Percentiles rank a stretch among this genome's conserved stretches.
Evolutionary conservation across 2,797 vertebrate genomes (phyloP).

Genomic region (Spea hammondii): DNA sequence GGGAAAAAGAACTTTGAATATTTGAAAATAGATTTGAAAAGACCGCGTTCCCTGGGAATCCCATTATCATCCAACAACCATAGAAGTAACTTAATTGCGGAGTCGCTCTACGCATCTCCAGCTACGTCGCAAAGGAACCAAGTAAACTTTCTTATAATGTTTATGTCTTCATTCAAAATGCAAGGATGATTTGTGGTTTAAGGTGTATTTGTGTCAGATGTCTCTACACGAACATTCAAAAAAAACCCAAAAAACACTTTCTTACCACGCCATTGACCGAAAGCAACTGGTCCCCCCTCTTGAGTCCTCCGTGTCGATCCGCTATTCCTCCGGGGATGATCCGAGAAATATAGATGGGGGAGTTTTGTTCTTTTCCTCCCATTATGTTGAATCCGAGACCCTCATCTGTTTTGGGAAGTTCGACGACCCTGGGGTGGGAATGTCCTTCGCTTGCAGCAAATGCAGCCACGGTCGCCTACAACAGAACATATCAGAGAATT

Average conservation of each 20-base stretch:
- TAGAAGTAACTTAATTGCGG: no score
- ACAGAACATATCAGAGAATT: conserved; percentile 42
- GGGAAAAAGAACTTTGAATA: no score
- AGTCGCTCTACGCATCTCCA: no score
- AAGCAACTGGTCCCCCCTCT: conserved; percentile 95
- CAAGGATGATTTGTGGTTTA: no score
- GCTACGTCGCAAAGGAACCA: no score
- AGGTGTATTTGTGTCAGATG: background rate
- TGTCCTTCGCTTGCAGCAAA: conserved; percentile 98
- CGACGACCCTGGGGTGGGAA: conserved; percentile 94
- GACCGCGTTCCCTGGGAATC: no score
- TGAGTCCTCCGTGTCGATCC: conserved; percentile 92
- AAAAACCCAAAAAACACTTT: conserved; percentile 37
- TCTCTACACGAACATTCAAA: background rate
- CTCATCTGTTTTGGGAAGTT: conserved; percentile 96
- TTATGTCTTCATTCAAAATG: no score
- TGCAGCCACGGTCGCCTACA: conserved; percentile 92
- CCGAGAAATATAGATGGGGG: conserved; percentile 95
- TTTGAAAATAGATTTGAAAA: no score
- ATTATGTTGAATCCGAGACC: conserved; percentile 98
- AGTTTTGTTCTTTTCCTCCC: conserved; percentile 98
- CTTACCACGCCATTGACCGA: conserved; percentile 97
- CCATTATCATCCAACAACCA: no score
- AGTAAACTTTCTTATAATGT: no score
- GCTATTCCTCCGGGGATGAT: conserved; percentile 97